Conservation (phyloP, 2,888 invertebrate species). For the Actias luna region DNA sequence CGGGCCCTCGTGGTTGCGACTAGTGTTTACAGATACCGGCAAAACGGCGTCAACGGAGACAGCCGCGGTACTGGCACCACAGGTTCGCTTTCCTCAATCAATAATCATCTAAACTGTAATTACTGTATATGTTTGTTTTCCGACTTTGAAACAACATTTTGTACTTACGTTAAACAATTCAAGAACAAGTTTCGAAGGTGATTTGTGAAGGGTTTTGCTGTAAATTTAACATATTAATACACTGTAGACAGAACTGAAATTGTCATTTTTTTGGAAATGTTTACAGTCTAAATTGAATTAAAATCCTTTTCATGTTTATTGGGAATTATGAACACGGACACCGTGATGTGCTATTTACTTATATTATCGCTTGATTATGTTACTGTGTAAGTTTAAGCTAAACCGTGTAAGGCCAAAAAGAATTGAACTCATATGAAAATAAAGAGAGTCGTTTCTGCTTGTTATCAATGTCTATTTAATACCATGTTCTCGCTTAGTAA, state of each 20-base stretch:
- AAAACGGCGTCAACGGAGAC: conserved; percentile 72
- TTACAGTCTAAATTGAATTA: neutral
- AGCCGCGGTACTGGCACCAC: conserved; percentile 66
- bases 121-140: conserved; percentile 17
- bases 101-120: conserved; percentile 23
- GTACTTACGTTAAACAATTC: conserved; percentile 34
- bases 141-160: conserved; percentile 16
- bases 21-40: conserved; percentile 60
- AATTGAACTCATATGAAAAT: neutral
- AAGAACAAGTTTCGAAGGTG: conserved; percentile 56
- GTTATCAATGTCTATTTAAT: neutral
- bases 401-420: neutral
- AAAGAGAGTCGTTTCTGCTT: neutral
- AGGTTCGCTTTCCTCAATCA: conserved; percentile 51
- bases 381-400: neutral
- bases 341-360: conserved; percentile 1
- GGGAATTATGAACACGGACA: neutral
- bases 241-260: conserved; percentile 23
- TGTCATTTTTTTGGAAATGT: neutral
- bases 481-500: too few species aligned
- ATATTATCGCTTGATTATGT: neutral
- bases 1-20: conserved; percentile 62
- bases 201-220: conserved; percentile 60
- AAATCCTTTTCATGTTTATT: neutral
- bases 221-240: conserved; percentile 39